Percentiles rank a stretch among this genome's conserved stretches.
phyloP scores from a whole-genome alignment of 2,797 vertebrate genomes.

The Miichthys miiuy region DNA sequence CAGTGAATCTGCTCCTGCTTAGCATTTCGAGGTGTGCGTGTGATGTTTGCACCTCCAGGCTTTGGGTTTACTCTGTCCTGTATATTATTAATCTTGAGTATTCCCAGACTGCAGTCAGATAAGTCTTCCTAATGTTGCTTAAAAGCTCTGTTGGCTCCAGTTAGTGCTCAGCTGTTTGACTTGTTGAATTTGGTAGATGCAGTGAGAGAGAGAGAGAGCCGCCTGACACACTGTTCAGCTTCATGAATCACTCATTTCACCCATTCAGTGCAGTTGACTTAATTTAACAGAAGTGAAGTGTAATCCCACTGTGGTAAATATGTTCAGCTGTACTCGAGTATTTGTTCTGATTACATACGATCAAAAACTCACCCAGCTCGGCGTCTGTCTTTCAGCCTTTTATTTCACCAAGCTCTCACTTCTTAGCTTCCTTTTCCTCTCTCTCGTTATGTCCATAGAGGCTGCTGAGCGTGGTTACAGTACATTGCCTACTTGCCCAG shows the following conservation, averaged over 20 bases:
- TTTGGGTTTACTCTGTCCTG: slow-evolving; percentile 6
- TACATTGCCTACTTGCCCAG: no score
- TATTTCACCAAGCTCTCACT: no score
- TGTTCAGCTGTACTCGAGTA: no score
- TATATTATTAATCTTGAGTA: not conserved
- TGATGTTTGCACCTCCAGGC: slow-evolving; percentile 32
- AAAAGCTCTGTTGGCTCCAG: not conserved
- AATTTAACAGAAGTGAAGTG: no score
- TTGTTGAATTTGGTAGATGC: not conserved
- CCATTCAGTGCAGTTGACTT: not conserved
- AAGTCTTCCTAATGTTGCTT: not conserved
- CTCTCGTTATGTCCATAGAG: no score
- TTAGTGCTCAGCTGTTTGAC: not conserved
- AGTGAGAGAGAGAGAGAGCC: not conserved
- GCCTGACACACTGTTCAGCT: not conserved
- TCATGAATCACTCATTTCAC: not conserved
- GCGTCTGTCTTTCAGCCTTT: no score
- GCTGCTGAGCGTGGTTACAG: no score
- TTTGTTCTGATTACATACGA: no score
- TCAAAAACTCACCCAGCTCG: no score
- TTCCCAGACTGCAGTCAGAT: slow-evolving; percentile 11
- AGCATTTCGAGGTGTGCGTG: not conserved
- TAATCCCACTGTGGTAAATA: no score
- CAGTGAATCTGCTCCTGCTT: slow-evolving; percentile 16
- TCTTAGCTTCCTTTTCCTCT: no score